Evolutionary conservation across 1,140 invertebrate genomes (phyloP).

Genomic region (Chironomus striatipennis): DNA sequence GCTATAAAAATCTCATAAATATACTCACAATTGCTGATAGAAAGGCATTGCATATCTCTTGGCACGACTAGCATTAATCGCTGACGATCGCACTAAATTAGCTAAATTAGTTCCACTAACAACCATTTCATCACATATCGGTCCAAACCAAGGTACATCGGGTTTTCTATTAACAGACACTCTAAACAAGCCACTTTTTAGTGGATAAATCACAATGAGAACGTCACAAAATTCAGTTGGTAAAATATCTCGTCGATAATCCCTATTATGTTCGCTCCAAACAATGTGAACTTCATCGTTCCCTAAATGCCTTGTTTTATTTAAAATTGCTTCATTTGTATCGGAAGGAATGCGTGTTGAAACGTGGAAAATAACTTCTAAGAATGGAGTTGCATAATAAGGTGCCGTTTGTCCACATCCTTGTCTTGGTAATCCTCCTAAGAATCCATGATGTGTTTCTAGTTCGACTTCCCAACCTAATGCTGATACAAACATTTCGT

Average conservation of each 20-base stretch:
- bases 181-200: conserved; percentile 69
- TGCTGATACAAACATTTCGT: conserved; percentile 89
- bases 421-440: conserved; percentile 88
- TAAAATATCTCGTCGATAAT: conserved; percentile 93
- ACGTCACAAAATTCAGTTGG: conserved; percentile 99
- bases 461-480: conserved; percentile 95
- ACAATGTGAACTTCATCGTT: conserved; percentile 99
- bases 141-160: conserved; percentile 91
- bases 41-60: conserved; percentile 79
- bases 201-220: conserved; percentile 92
- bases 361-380: conserved; percentile 88
- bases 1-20: neutral
- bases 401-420: conserved; percentile 89
- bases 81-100: conserved; percentile 82
- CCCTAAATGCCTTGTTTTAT: conserved; percentile 92
- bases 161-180: conserved; percentile 77
- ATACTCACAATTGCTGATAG: conserved; percentile 82
- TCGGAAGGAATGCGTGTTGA: conserved; percentile 94
- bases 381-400: conserved; percentile 90
- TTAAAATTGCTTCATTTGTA: conserved; percentile 74
- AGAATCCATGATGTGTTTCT: conserved; percentile 90
- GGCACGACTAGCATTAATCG: conserved; percentile 83
- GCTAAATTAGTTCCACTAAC: conserved; percentile 76
- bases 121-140: conserved; percentile 90
- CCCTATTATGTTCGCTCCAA: conserved; percentile 94